Percentiles rank a stretch among this genome's conserved stretches.
phyloP scores from a whole-genome alignment of 2,888 invertebrate genomes.

The Amphipyra tragopoginis region DNA sequence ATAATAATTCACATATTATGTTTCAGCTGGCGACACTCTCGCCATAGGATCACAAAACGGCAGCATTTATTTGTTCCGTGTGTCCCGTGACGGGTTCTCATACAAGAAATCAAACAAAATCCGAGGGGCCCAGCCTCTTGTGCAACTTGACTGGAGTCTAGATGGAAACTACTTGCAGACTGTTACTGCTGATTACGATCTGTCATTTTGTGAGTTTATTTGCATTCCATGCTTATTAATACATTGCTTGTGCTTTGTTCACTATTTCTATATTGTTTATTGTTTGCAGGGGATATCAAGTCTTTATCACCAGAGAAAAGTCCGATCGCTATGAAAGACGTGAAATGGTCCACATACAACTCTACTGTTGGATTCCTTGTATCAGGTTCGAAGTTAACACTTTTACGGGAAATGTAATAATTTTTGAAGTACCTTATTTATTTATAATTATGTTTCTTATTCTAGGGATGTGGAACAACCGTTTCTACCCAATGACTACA shows the following conservation, averaged over 20 bases:
- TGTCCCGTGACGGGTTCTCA: constrained; percentile 96
- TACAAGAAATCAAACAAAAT: constrained; percentile 97
- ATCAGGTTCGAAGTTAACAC: constrained; percentile 89
- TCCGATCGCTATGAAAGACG: constrained; percentile 96
- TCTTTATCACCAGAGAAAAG: constrained; percentile 96
- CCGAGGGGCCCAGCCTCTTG: constrained; percentile 95
- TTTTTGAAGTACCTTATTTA: not conserved
- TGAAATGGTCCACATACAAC: constrained; percentile 96
- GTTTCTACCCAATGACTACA: constrained; percentile 96
- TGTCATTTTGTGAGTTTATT: constrained; percentile 94
- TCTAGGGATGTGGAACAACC: constrained; percentile 96
- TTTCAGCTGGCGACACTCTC: constrained; percentile 95
- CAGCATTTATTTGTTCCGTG: constrained; percentile 92
- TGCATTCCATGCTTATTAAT: not conserved
- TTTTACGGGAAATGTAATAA: not conserved
- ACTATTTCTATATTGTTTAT: constrained; percentile 13
- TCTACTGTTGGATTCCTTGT: constrained; percentile 96
- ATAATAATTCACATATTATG: constrained; percentile 10
- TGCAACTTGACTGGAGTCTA: constrained; percentile 97
- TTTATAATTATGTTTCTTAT: constrained; percentile 35
- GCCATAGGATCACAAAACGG: constrained; percentile 98
- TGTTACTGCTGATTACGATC: constrained; percentile 96
- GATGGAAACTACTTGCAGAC: constrained; percentile 97
- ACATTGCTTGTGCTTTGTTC: constrained; percentile 6
- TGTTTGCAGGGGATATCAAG: constrained; percentile 96